These are phyloP conservation scores for Creontiades dilutus DNA, from an alignment of 2,888 invertebrate species.

Conservation along the genomic window DNA sequence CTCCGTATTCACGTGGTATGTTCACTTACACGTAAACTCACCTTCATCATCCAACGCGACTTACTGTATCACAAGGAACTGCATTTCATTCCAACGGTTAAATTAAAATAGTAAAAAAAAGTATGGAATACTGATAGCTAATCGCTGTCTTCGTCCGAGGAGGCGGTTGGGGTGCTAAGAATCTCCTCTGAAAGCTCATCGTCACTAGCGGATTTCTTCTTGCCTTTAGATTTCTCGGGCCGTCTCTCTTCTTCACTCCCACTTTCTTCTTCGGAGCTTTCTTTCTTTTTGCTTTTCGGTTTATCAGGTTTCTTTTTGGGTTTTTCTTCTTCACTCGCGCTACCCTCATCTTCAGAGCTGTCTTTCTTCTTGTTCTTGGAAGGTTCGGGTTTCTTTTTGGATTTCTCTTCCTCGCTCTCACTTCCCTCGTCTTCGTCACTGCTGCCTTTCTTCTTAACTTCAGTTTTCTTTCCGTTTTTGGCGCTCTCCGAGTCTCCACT, in stretches of 20 bases:
- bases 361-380: slow-evolving; percentile 76
- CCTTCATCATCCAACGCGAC: too few relatives aligned
- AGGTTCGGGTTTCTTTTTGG: slow-evolving; percentile 69
- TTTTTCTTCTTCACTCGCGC: slow-evolving; percentile 77
- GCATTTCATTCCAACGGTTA: background rate
- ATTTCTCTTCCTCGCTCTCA: slow-evolving; percentile 77
- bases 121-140: slow-evolving; percentile 12
- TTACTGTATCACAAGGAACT: background rate
- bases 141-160: slow-evolving; percentile 72
- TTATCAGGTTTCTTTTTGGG: slow-evolving; percentile 68
- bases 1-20: too few relatives aligned
- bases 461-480: slow-evolving; percentile 66
- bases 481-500: slow-evolving; percentile 62
- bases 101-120: too few relatives aligned
- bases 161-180: slow-evolving; percentile 74
- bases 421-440: slow-evolving; percentile 70
- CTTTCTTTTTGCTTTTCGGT: slow-evolving; percentile 76
- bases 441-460: slow-evolving; percentile 64
- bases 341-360: slow-evolving; percentile 63
- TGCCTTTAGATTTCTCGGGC: slow-evolving; percentile 76
- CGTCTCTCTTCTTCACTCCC: slow-evolving; percentile 77
- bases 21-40: too few relatives aligned
- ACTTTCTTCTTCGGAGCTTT: slow-evolving; percentile 49
- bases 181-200: slow-evolving; percentile 78
- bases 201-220: slow-evolving; percentile 75